Conservation (phyloP, 2,797 vertebrate genomes). For the Emys orbicularis region DNA sequence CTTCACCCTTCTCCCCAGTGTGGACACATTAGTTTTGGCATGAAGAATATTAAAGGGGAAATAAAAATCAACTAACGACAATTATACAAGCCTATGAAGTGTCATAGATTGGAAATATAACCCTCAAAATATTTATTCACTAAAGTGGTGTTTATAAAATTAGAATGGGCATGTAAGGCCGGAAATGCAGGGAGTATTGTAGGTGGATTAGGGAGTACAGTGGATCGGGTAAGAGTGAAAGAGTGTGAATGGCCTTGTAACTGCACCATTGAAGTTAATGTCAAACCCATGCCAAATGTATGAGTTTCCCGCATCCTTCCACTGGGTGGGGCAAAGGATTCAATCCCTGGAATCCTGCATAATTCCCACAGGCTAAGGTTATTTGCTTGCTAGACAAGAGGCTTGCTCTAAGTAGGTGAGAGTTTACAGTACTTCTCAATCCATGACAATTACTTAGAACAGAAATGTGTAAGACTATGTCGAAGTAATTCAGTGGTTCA, state of each 20-base stretch:
- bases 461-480: background rate
- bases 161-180: background rate
- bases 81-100: background rate
- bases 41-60: background rate
- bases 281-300: background rate
- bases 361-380: background rate
- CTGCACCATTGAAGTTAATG: background rate
- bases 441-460: background rate
- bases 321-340: background rate
- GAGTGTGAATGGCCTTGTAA: background rate
- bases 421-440: background rate
- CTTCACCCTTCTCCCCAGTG: background rate
- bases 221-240: background rate
- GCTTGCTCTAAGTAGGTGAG: background rate
- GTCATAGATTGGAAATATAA: background rate
- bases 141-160: background rate
- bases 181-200: background rate
- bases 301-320: background rate
- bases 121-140: background rate
- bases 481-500: background rate
- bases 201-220: background rate
- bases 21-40: background rate
- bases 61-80: constrained; percentile 13
- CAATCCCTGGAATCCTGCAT: background rate
- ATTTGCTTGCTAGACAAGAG: background rate